Evolutionary conservation across 2,888 invertebrate species (phyloP), one percentile per base, ranked within the genome.

Genomic region (Pterobdella sp.): DNA sequence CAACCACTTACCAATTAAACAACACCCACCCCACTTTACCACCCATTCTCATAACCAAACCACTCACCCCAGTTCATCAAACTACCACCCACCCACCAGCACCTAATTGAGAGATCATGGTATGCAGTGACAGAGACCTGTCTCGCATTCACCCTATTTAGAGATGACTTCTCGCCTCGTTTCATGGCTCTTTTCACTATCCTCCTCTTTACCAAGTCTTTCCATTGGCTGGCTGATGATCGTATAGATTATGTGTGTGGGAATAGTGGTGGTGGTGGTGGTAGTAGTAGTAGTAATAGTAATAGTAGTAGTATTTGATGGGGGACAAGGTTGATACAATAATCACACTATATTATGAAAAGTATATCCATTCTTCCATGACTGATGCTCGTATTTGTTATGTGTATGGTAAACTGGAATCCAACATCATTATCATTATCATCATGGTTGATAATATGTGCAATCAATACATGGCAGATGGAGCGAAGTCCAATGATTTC

Each of bases 61-160:
- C 49, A 42, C 49, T 22, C 22, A 42, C 49, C 49, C 10, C 42
- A 42, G 7, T 42, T 14, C 10, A 42, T 14, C 7, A 42, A 42
- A 14, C 7, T 14, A 42, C 7, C 42, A 42, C 42, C 42, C 7
- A 42, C 18, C 18, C 42, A 42, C 29, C 74, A 94, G 93, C 96
- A 97, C 86, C 87, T 98, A 80, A 91, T 96, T 84, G 98, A 98
- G 84, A 88, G 95, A 78, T 93, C 95, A 1, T 83, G 98, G 97
- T 98, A 98, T 87, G 97, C 98, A 7, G 90, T 99, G 75, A 96
- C 97, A n/a, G 98, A 99, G 86, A 98, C 98, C 31, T 98, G 98
- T 85, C 86, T 99, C 80, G 98, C 98, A 14, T 98, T 98, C 84
- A 98, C 97, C 63, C 94, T 97, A 14, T 97, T 97, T 85, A 88